A percentile compares a stretch with the other conserved stretches of the same genome.
Conservation (phyloP, 2,113 vertebrate species). For the Sciurus niger region DNA sequence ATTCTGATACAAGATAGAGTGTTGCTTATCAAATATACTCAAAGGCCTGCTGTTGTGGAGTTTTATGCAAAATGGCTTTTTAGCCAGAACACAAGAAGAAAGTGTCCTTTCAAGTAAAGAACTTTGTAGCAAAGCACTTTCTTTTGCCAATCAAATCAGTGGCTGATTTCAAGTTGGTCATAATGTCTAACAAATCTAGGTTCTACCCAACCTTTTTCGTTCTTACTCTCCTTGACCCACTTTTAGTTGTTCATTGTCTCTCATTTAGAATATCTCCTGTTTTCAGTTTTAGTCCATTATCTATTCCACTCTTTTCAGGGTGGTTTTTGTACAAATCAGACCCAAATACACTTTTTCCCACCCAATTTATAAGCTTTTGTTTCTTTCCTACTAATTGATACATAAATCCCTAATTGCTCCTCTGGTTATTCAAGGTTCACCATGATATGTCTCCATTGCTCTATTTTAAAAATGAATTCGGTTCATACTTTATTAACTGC, state of each 20-base stretch:
- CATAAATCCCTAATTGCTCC: conserved; percentile 24
- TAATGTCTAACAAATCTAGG: neutral
- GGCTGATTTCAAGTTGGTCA: neutral
- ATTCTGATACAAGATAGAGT: neutral
- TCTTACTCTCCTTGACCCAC: neutral
- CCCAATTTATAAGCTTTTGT: neutral
- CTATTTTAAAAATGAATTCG: neutral
- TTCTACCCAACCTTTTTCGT: neutral
- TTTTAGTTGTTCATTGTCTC: neutral
- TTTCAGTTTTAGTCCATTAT: neutral
- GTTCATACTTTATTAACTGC: neutral
- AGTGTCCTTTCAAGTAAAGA: conserved; percentile 21
- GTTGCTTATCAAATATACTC: neutral
- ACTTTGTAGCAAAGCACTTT: conserved; percentile 10
- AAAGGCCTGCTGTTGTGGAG: neutral
- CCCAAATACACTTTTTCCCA: neutral
- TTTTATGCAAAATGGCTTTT: neutral
- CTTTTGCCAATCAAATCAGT: conserved; percentile 52
- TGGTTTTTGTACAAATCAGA: neutral
- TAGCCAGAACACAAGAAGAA: conserved; percentile 15
- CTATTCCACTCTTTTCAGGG: neutral
- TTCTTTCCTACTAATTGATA: neutral
- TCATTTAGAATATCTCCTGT: neutral
- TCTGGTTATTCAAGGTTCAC: neutral
- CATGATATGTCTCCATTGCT: neutral